phyloP scores from a whole-genome alignment of 2,797 vertebrate genomes.

The Taenioides sp. region DNA sequence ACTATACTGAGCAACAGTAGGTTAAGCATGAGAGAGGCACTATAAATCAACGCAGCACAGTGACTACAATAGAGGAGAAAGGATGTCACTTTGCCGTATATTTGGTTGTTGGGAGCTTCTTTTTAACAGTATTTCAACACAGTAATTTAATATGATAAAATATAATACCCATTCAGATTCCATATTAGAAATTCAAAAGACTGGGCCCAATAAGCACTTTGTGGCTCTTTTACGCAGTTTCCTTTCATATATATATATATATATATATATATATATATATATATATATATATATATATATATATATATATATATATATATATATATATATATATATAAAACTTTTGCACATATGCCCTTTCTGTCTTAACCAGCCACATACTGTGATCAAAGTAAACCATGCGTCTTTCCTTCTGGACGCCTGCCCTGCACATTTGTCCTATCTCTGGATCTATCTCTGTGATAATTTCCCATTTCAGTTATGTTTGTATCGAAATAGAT shows the following conservation, averaged over 20 bases:
- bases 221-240: not conserved
- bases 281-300: too few species aligned
- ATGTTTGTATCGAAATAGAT: slow-evolving; percentile 16
- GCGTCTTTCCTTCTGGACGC: not conserved
- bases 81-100: slow-evolving; percentile 12
- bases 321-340: too few species aligned
- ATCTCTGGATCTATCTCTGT: too few species aligned
- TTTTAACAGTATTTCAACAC: too few species aligned
- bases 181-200: too few species aligned
- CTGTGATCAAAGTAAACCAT: not conserved
- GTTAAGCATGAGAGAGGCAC: slow-evolving; percentile 17
- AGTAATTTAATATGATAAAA: too few species aligned
- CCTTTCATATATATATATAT: not conserved
- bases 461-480: slow-evolving; percentile 17
- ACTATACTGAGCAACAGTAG: slow-evolving; percentile 8
- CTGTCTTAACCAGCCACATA: not conserved
- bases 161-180: too few species aligned
- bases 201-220: too few species aligned
- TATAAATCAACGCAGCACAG: slow-evolving; percentile 14
- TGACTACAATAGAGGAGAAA: slow-evolving; percentile 7
- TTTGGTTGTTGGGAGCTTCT: not conserved
- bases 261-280: too few species aligned
- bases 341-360: not conserved
- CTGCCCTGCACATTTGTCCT: not conserved
- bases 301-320: too few species aligned